Evolutionary conservation across 1,140 invertebrate genomes (phyloP), one percentile per base, ranked within the genome.

Genomic region (Dendrolimus kikuchii): DNA sequence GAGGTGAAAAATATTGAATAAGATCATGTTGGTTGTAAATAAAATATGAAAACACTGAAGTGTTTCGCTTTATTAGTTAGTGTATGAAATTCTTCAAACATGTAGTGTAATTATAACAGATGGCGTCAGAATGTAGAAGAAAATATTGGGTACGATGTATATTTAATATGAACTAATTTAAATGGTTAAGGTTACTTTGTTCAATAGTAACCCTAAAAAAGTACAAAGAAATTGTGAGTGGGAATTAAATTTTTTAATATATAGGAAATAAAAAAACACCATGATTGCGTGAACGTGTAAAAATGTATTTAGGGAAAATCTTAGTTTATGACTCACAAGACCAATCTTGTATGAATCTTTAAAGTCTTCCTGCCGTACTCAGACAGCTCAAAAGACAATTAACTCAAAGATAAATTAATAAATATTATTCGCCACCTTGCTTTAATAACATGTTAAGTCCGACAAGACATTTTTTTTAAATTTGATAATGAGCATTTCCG

Each of bases 151-250:
- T 64, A 66, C 63, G 62, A 67, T 59, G 62, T 64, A 66, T 77
- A 72, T 77, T 71, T 66, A 65, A 68, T 68, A 62, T 67, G 61
- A 71, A 66, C 61, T 72, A 63, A 60, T 73, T 71, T 68, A 68
- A 70, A 74, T 59, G 53, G 60, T 71, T 74, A 77, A 65, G 64
- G 77, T 71, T 71, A 64, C 66, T 70, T 71, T 70, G 57, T 53
- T 38, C 63, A 67, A 64, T 65, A 62, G 66, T 74, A 69, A 70
- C 67, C 64, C 67, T 64, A 67, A 23, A 74, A 66, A 78, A 81
- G 77, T 81, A 81, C 77, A 81, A 81, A 81, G 64, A 60, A 69
- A 68, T 71, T 64, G 64, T 63, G 72, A 68, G 55, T 71, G 77
- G 60, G 59, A 63, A 68, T 70, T 47, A 62, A 46, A 66, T 63